Evolutionary conservation across 2,797 vertebrate genomes (phyloP).

Genomic region (Enteromius afrohamiltoni): DNA sequence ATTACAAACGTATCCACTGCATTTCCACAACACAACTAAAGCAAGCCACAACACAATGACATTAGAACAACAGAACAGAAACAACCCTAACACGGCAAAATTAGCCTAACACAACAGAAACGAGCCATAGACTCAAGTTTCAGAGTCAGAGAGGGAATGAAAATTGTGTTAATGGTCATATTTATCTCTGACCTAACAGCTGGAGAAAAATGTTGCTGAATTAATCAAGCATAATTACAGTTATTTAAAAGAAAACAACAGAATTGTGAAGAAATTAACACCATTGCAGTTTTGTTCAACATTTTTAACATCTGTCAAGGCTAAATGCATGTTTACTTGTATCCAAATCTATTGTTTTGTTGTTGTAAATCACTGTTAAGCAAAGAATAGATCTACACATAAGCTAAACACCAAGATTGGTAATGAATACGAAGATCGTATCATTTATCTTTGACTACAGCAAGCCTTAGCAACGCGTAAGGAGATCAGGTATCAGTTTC

Average conservation of each 20-base stretch:
- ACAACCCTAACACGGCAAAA: neutral
- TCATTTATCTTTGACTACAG: constrained; percentile 45
- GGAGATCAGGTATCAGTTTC: constrained; percentile 52
- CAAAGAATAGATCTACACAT: constrained; percentile 41
- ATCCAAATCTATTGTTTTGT: constrained; percentile 40
- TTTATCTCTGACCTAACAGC: neutral
- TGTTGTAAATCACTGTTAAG: constrained; percentile 49
- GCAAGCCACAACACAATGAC: neutral
- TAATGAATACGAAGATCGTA: constrained; percentile 38
- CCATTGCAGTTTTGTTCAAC: neutral
- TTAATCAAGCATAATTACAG: constrained; percentile 11
- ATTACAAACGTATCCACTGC: neutral
- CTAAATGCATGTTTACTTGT: constrained; percentile 2
- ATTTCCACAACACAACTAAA: neutral
- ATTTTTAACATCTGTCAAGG: neutral
- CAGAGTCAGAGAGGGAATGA: neutral
- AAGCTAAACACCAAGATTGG: constrained; percentile 35
- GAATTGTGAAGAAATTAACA: neutral
- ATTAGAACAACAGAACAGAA: neutral
- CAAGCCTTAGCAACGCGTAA: neutral
- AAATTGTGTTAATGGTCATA: neutral
- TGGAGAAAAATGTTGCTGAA: neutral
- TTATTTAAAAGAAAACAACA: constrained; percentile 3
- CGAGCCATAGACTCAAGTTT: too few species aligned
- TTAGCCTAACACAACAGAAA: too few species aligned